Percentiles rank a stretch among this genome's conserved stretches.
Conservation (phyloP, 2,888 invertebrate genomes). For the Caenorhabditis virilis region DNA sequence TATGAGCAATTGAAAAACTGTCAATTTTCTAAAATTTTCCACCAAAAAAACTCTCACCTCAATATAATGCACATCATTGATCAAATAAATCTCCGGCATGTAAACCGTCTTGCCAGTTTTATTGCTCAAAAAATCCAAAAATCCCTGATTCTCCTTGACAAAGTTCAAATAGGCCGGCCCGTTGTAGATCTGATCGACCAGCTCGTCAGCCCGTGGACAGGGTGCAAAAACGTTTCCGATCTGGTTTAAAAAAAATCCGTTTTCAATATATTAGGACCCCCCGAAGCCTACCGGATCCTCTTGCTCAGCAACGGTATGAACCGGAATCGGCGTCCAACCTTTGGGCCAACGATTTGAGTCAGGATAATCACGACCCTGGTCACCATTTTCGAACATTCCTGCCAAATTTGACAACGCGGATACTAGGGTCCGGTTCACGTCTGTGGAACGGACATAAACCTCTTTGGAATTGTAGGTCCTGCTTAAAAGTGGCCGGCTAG, state of each 20-base stretch:
- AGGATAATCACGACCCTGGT: conserved; percentile 51
- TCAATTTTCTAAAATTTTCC: conserved; percentile 1
- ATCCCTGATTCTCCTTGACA: conserved; percentile 46
- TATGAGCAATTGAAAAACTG: no score
- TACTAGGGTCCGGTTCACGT: conserved; percentile 74
- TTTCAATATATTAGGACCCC: background rate
- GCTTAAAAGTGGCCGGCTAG: conserved; percentile 32
- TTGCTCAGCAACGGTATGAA: conserved; percentile 53
- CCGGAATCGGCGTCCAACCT: conserved; percentile 60
- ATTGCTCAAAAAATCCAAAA: conserved; percentile 45
- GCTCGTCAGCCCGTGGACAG: conserved; percentile 54
- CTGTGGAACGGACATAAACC: conserved; percentile 69
- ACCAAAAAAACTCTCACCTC: conserved; percentile 43
- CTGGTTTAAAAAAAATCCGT: conserved; percentile 15
- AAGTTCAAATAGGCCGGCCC: conserved; percentile 44
- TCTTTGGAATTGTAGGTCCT: conserved; percentile 47
- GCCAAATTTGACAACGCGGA: conserved; percentile 84
- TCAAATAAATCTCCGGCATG: conserved; percentile 46
- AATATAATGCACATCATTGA: conserved; percentile 60
- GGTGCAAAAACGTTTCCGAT: conserved; percentile 56
- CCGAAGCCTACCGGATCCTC: conserved; percentile 45
- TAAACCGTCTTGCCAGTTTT: conserved; percentile 51
- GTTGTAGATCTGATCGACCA: conserved; percentile 38
- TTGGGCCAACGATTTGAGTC: conserved; percentile 49
- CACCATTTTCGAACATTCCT: conserved; percentile 75